Conservation (phyloP, 2,113 vertebrate genomes). For the Triplophysa dalaica region DNA sequence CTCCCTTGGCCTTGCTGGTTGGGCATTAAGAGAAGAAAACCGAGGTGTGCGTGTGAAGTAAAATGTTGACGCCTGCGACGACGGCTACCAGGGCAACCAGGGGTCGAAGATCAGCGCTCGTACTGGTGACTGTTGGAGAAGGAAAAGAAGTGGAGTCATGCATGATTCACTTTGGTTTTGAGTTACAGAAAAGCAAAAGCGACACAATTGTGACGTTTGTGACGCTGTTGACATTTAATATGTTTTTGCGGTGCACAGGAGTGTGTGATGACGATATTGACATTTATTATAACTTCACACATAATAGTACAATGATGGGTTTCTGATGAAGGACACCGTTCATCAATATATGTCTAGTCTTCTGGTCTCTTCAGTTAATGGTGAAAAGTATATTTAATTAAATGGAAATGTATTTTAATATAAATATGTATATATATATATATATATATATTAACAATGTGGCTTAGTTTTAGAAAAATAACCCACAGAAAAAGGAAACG, state of each 20-base stretch:
- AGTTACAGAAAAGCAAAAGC: conserved; percentile 14
- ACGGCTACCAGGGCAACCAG: conserved; percentile 61
- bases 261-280: background rate
- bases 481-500: too few species aligned
- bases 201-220: conserved; percentile 15
- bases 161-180: conserved; percentile 25
- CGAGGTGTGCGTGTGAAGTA: conserved; percentile 53
- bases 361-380: background rate
- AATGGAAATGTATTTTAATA: too few species aligned
- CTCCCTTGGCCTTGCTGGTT: conserved; percentile 30
- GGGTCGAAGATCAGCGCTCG: conserved; percentile 58
- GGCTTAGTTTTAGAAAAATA: too few species aligned
- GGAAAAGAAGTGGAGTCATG: background rate
- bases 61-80: conserved; percentile 53
- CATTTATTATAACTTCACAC: background rate
- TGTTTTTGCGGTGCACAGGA: background rate
- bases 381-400: background rate
- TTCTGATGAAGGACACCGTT: background rate
- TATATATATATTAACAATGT: too few species aligned
- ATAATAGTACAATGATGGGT: background rate
- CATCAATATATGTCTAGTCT: background rate
- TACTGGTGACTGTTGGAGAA: conserved; percentile 66
- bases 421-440: too few species aligned
- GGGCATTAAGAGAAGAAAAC: conserved; percentile 65
- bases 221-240: conserved; percentile 34